Evolutionary conservation across 2,888 invertebrate genomes (phyloP), one percentile per base, ranked within the genome.

Genomic region (Chirona hameri): DNA sequence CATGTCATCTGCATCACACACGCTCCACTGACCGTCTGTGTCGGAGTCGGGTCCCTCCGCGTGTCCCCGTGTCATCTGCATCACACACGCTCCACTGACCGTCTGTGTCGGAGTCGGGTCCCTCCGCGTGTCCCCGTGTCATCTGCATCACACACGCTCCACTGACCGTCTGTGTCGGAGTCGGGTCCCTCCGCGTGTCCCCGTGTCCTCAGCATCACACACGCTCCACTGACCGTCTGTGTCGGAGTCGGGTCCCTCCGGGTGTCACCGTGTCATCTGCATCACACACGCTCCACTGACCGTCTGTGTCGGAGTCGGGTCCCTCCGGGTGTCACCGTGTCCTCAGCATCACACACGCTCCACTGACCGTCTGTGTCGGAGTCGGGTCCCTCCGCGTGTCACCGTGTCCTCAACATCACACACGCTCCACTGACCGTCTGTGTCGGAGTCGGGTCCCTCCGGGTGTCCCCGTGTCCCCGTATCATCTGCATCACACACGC

Each of bases 231-330:
- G 80, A 84, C 84, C 84, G 48, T 84, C 65, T 27, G 89, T 87
- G 82, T 86, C 83, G 0, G 89, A 87, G 81, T 87, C 89, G 65
- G 87, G 87, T 7, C 90, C 90, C 84, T 94, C 92, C 0, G 98
- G 98, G 86, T 93, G 92, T 84, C 88, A 90, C 98, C 98, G n/a
- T n/a, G n/a, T n/a, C n/a, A n/a, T n/a, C n/a, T n/a, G n/a, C 39
- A 39, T 39, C 39, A 39, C 4, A 10, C 27, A 39, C 24, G 1
- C 65, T 24, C n/a, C 48, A 21, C 48, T 52, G 80, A 84, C 84
- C 84, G 48, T 84, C 65, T 27, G 89, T 87, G 82, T 86, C 83
- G 0, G 89, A 87, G 81, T 87, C 89, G 65, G 87, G 87, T 7
- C 90, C 90, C 84, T 94, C 92, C 0, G 98, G 98, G 86, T 93